Conservation (phyloP, 2,888 invertebrate genomes). For the Morpho achilles region DNA sequence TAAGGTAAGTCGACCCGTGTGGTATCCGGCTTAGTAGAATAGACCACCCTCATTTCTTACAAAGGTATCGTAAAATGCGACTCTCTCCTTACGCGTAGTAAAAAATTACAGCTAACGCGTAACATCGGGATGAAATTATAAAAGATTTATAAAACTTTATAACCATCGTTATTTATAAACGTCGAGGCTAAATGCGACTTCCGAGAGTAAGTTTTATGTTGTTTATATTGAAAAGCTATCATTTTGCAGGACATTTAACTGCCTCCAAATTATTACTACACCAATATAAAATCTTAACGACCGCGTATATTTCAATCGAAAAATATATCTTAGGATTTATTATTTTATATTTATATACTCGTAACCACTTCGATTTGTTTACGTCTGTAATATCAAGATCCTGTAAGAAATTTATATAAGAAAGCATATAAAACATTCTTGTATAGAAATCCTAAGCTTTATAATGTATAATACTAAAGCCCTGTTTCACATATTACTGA, state of each 20-base stretch:
- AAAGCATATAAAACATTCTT: too few relatives aligned
- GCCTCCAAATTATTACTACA: constrained; percentile 24
- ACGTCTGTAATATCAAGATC: too few relatives aligned
- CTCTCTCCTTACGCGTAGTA: not conserved
- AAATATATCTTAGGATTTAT: constrained; percentile 2
- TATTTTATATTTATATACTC: too few relatives aligned
- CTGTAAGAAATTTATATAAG: too few relatives aligned
- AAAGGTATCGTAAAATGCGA: too few relatives aligned
- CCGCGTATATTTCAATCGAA: constrained; percentile 20
- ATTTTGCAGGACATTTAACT: constrained; percentile 18
- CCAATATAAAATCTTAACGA: constrained; percentile 22
- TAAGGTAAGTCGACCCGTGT: too few relatives aligned
- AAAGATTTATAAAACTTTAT: constrained; percentile 21
- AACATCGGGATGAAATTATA: constrained; percentile 11
- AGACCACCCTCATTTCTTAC: too few relatives aligned
- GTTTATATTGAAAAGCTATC: constrained; percentile 20
- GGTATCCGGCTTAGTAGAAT: too few relatives aligned
- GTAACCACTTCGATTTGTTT: too few relatives aligned
- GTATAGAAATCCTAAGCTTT: too few relatives aligned
- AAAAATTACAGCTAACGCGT: constrained; percentile 13
- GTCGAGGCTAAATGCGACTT: constrained; percentile 13
- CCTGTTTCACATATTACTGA: too few relatives aligned
- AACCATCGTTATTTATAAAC: constrained; percentile 18
- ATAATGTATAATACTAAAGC: too few relatives aligned
- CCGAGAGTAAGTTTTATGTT: constrained; percentile 15